Evolutionary conservation across 2,113 vertebrate species (phyloP), one percentile per base, ranked within the genome.

Genomic region (Aviceda subcristata): DNA sequence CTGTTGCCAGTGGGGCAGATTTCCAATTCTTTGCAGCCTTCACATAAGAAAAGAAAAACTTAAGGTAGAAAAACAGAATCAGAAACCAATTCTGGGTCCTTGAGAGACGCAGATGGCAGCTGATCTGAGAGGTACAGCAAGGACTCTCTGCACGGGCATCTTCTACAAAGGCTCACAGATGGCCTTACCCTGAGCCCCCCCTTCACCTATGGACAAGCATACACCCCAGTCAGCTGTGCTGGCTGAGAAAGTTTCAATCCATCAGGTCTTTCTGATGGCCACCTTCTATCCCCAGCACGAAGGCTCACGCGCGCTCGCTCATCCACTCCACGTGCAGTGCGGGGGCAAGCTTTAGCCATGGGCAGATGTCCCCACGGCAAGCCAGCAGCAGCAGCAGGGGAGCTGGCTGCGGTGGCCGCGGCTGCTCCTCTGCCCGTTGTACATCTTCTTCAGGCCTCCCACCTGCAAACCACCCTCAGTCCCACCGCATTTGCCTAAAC

Each of bases 121-220:
- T 91, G 90, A 91, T 90, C 76, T 86, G 78, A 95, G 68, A 71
- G 17, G 11, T 72, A 38, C 66, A 60, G 36, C 64, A 48, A 87
- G 57, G 51, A 43, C n/a, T 66, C 73, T 92, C 60, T 77, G 68
- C 86, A 74, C 6, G 5, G 59, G 11, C 38, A 48, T 60, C 71
- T 77, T 72, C 69, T 73, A 17, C 71, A 94, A 91, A 88, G 73
- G 17, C 14, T 81, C 76, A 84, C 95, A 96, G 89, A 92, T 93
- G 89, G 87, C 9, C 15, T 41, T 55, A 81, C n/a, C 72, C 67
- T 74, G 63, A 80, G 86, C 55, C 51, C 59, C 57, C 4, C 9
- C 18, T 86, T 41, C 19, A 67, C 43, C 36, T 21, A 9, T 6
- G 38, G 73, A 68, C n/a, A 87, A 46, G 13, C 73, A 81, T 39